Percentiles rank a stretch among this genome's conserved stretches.
phyloP scores from a whole-genome alignment of 2,888 invertebrate genomes.

The Branchipolynoe longqiensis region DNA sequence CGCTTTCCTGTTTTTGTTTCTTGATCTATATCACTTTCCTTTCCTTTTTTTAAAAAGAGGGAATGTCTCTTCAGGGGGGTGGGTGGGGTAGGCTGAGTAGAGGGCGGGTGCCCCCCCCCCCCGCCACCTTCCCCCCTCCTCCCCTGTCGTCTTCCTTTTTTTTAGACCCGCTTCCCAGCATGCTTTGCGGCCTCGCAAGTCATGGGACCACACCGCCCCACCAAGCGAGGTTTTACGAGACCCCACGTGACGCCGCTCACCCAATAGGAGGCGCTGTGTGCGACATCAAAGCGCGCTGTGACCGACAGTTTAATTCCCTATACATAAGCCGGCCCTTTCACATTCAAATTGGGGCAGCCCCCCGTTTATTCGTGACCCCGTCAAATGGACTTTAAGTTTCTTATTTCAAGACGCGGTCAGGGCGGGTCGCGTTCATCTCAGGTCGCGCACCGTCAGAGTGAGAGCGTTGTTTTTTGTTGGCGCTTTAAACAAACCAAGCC shows the following conservation, averaged over 20 bases:
- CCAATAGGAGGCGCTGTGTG: slow-evolving; percentile 35
- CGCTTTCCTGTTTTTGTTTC: too few relatives aligned
- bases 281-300: slow-evolving; percentile 33
- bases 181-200: too few relatives aligned
- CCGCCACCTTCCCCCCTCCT: neutral
- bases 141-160: neutral
- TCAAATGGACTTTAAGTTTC: neutral
- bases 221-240: slow-evolving; percentile 33
- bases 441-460: neutral
- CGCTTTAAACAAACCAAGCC: too few relatives aligned
- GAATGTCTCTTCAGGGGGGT: too few relatives aligned
- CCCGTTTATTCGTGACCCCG: neutral
- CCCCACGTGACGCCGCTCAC: slow-evolving; percentile 38
- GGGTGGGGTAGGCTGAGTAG: too few relatives aligned
- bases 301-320: slow-evolving; percentile 35
- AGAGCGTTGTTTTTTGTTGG: too few relatives aligned
- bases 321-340: slow-evolving; percentile 47
- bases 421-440: neutral
- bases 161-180: too few relatives aligned
- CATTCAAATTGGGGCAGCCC: slow-evolving; percentile 34
- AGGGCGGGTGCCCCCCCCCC: neutral
- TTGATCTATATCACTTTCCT: too few relatives aligned
- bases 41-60: too few relatives aligned
- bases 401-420: neutral
- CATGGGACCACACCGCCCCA: too few relatives aligned